Conservation (phyloP, 2,888 invertebrate genomes). For the Troides aeacus region DNA sequence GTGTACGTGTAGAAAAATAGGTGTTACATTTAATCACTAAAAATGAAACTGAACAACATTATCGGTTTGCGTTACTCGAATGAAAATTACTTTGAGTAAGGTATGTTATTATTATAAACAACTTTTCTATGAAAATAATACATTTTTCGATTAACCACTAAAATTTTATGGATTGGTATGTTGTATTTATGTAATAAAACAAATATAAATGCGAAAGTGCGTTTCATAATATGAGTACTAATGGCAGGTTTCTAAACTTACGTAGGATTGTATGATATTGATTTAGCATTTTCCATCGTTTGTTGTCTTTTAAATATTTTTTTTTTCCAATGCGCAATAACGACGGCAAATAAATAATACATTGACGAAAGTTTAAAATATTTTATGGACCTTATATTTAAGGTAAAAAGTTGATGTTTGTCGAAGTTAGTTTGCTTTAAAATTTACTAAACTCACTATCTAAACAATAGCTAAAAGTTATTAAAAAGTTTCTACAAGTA, state of each 20-base stretch:
- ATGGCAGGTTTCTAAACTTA: background rate
- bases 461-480: too few species aligned
- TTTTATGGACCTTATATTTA: too few species aligned
- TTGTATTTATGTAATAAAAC: slow-evolving; percentile 3
- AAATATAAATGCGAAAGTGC: background rate
- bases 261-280: background rate
- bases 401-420: too few species aligned
- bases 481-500: too few species aligned
- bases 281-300: background rate
- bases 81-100: background rate
- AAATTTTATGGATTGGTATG: background rate
- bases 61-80: background rate
- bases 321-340: background rate
- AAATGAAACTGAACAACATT: background rate
- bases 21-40: background rate
- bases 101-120: background rate
- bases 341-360: background rate
- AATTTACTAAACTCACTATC: too few species aligned
- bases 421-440: too few species aligned
- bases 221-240: background rate
- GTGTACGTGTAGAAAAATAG: background rate
- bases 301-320: background rate
- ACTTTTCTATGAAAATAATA: background rate
- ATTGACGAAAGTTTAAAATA: too few species aligned
- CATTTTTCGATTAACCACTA: background rate